Evolutionary conservation across 2,797 vertebrate species (phyloP).

Genomic region (Argentina silus): DNA sequence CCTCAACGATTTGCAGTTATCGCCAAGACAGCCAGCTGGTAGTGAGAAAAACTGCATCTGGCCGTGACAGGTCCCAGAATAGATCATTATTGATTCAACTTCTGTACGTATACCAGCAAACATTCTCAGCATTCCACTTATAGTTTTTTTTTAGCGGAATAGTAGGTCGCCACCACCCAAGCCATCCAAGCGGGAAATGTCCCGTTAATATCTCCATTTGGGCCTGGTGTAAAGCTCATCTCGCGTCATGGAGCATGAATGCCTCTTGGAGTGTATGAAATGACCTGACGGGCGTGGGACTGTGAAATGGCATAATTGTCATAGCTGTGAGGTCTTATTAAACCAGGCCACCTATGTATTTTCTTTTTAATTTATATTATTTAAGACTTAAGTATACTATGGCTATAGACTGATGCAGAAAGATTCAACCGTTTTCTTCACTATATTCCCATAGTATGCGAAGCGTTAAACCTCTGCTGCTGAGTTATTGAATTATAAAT

Average conservation of each 20-base stretch:
- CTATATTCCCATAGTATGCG: not conserved
- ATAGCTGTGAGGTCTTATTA: too few species aligned
- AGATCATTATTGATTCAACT: constrained; percentile 12
- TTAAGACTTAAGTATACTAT: too few species aligned
- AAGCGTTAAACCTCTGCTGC: not conserved
- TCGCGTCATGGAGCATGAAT: constrained; percentile 54
- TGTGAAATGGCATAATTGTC: constrained; percentile 11
- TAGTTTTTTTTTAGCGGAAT: not conserved
- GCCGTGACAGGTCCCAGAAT: constrained; percentile 22
- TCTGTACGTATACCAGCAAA: constrained; percentile 14
- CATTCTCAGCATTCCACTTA: not conserved
- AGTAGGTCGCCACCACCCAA: not conserved
- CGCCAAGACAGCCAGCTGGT: not conserved
- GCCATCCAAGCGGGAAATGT: not conserved
- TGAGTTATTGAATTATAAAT: constrained; percentile 72
- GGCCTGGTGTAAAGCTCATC: constrained; percentile 12
- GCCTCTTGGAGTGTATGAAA: not conserved
- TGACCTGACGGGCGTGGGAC: constrained; percentile 19
- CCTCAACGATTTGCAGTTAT: not conserved
- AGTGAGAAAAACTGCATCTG: constrained; percentile 13
- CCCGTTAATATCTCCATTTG: not conserved
- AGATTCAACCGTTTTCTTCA: too few species aligned
- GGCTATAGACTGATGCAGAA: too few species aligned
- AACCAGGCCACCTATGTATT: too few species aligned
- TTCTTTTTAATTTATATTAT: too few species aligned